Evolutionary conservation across 2,113 vertebrate species (phyloP).

Genomic region (Hoplias malabaricus): DNA sequence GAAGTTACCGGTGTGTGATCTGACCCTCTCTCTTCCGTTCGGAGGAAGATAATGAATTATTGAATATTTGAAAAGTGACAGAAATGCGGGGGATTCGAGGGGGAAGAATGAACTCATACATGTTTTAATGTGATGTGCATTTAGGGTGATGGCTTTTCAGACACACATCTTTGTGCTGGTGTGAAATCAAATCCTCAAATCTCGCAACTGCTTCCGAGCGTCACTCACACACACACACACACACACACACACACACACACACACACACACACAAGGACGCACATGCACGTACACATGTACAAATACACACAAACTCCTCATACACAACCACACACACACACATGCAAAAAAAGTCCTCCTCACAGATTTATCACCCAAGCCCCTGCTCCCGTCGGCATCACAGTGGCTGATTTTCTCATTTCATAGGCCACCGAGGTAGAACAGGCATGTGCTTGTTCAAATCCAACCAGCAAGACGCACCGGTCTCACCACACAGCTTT

Average conservation of each 20-base stretch:
- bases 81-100: slow-evolving; percentile 47
- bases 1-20: slow-evolving; percentile 19
- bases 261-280: slow-evolving; percentile 43
- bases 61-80: slow-evolving; percentile 47
- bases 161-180: slow-evolving; percentile 46
- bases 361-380: slow-evolving; percentile 71
- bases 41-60: slow-evolving; percentile 38
- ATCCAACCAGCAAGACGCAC: slow-evolving; percentile 81
- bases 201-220: slow-evolving; percentile 42
- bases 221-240: slow-evolving; percentile 34
- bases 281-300: slow-evolving; percentile 57
- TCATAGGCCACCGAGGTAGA: slow-evolving; percentile 86
- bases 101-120: slow-evolving; percentile 58
- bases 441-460: slow-evolving; percentile 84
- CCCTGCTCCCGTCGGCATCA: slow-evolving; percentile 73
- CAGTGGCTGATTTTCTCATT: slow-evolving; percentile 87
- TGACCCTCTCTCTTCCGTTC: slow-evolving; percentile 23
- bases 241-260: slow-evolving; percentile 55
- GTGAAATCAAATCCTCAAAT: slow-evolving; percentile 61
- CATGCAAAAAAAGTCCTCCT: slow-evolving; percentile 53
- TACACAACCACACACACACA: slow-evolving; percentile 62
- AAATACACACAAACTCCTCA: slow-evolving; percentile 27
- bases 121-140: slow-evolving; percentile 63
- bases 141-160: slow-evolving; percentile 53
- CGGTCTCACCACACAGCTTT: slow-evolving; percentile 66